A percentile compares a stretch with the other conserved stretches of the same genome.
Conservation (phyloP, 2,797 vertebrate genomes). For the Hippocampus kuda region DNA sequence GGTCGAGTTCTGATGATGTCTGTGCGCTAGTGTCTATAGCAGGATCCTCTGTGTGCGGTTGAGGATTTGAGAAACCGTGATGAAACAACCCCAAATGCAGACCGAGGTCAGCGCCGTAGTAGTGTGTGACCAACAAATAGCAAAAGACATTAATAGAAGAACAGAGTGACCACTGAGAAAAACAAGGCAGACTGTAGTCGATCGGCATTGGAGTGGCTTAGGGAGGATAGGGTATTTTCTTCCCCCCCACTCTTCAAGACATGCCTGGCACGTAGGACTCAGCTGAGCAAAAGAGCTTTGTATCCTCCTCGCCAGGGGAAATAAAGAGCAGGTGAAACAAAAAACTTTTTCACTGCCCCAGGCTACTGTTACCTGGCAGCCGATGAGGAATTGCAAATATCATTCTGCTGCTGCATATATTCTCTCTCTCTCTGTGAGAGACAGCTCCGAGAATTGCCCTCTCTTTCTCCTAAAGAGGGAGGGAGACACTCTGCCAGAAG, state of each 20-base stretch:
- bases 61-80: constrained; percentile 28
- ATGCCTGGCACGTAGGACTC: constrained; percentile 64
- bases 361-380: constrained; percentile 66
- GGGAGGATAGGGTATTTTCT: constrained; percentile 30
- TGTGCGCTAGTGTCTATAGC: constrained; percentile 31
- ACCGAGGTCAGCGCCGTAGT: constrained; percentile 13
- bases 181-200: constrained; percentile 15
- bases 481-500: constrained; percentile 33
- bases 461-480: constrained; percentile 25
- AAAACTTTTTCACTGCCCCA: constrained; percentile 63
- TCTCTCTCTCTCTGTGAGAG: constrained; percentile 46
- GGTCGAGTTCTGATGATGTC: constrained; percentile 55
- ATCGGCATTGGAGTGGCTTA: constrained; percentile 42
- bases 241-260: constrained; percentile 25
- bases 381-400: constrained; percentile 68
- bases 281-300: constrained; percentile 62
- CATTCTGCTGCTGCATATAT: constrained; percentile 57
- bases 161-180: too few species aligned
- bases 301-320: constrained; percentile 65
- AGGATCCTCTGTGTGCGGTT: constrained; percentile 40
- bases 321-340: constrained; percentile 68
- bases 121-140: constrained; percentile 17
- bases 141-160: constrained; percentile 10
- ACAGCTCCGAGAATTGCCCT: constrained; percentile 18
- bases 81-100: constrained; percentile 32